Conservation (phyloP, 1,140 invertebrate genomes). For the Cotesia glomerata region DNA sequence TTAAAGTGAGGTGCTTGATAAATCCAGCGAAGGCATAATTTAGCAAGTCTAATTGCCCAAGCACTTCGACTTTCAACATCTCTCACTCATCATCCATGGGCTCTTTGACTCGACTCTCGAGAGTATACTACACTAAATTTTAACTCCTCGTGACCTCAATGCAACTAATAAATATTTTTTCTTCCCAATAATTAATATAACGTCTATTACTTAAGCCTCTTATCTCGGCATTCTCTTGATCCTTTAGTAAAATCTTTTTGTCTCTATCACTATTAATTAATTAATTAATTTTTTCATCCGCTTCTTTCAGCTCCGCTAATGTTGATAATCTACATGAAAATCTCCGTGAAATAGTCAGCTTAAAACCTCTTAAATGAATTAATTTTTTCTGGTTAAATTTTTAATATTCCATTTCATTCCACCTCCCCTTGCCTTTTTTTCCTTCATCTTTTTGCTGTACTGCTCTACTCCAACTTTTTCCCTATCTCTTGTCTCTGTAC, state of each 20-base stretch:
- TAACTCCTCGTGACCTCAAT: neutral
- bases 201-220: neutral
- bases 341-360: too few relatives aligned
- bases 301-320: neutral
- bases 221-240: neutral
- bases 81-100: neutral
- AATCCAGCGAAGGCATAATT: slow-evolving; percentile 19
- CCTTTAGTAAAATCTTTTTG: neutral
- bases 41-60: slow-evolving; percentile 25
- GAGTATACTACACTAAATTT: neutral
- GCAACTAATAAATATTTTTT: too few relatives aligned
- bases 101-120: neutral
- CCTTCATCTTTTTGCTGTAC: neutral
- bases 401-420: neutral
- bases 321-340: neutral
- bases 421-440: neutral
- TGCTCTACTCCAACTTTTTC: neutral
- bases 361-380: neutral
- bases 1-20: slow-evolving; percentile 6
- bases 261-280: neutral
- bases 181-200: neutral
- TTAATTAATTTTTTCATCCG: neutral
- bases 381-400: neutral
- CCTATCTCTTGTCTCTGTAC: neutral
- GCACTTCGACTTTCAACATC: slow-evolving; percentile 4